phyloP scores from a whole-genome alignment of 2,888 invertebrate genomes.

The Agrotis segetum region DNA sequence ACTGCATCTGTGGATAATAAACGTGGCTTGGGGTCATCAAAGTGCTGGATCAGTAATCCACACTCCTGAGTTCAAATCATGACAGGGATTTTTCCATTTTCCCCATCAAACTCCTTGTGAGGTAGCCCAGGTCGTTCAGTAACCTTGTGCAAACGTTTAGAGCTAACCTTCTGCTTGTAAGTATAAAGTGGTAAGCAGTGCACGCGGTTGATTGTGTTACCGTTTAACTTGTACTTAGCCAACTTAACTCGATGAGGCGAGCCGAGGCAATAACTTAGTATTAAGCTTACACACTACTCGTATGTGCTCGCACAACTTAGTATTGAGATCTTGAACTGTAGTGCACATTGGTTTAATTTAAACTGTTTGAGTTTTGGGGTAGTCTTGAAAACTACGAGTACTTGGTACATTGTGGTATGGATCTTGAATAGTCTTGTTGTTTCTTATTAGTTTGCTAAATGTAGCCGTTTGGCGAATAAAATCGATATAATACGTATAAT shows the following conservation, averaged over 20 bases:
- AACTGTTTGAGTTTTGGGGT: slow-evolving; percentile 4
- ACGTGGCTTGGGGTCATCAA: too few species aligned
- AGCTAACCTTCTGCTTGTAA: neutral
- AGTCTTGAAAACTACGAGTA: slow-evolving; percentile 9
- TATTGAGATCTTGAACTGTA: slow-evolving; percentile 22
- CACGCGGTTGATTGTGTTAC: slow-evolving; percentile 61
- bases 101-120: too few species aligned
- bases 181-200: slow-evolving; percentile 24
- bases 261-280: slow-evolving; percentile 52
- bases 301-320: slow-evolving; percentile 30
- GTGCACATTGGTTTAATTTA: slow-evolving; percentile 2
- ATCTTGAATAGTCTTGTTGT: neutral
- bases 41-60: too few species aligned
- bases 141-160: too few species aligned
- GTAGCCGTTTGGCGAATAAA: neutral
- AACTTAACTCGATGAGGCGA: slow-evolving; percentile 57
- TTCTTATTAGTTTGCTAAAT: slow-evolving; percentile 1
- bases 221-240: slow-evolving; percentile 61
- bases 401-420: neutral
- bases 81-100: too few species aligned
- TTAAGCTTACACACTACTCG: slow-evolving; percentile 46
- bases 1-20: too few species aligned
- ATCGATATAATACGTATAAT: too few species aligned
- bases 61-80: too few species aligned
- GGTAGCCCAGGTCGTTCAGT: too few species aligned